Evolutionary conservation across 2,888 invertebrate species (phyloP).

Genomic region (Spilarctia lutea): DNA sequence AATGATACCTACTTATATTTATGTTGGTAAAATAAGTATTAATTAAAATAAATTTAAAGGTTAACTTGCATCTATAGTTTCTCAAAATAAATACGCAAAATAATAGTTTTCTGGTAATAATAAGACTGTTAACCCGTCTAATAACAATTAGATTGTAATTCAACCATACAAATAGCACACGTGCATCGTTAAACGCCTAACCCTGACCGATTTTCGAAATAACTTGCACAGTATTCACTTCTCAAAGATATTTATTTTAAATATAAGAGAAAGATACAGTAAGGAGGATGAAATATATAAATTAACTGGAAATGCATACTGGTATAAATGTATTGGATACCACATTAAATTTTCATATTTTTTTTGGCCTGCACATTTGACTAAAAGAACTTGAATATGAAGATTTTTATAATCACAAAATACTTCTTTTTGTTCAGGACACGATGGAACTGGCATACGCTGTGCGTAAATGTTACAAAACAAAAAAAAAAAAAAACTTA

Average conservation of each 20-base stretch:
- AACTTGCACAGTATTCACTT: background rate
- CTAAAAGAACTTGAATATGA: background rate
- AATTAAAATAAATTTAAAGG: too few relatives aligned
- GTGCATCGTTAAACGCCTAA: background rate
- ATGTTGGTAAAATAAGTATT: too few relatives aligned
- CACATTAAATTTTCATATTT: too few relatives aligned
- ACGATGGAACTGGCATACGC: too few relatives aligned
- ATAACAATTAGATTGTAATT: background rate
- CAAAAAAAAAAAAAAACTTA: too few relatives aligned
- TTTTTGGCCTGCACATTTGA: background rate
- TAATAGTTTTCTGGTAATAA: background rate
- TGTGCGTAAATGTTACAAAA: too few relatives aligned
- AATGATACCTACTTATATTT: too few relatives aligned
- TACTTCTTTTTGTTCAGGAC: too few relatives aligned
- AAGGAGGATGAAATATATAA: too few relatives aligned
- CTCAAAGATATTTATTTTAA: background rate
- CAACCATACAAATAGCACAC: background rate
- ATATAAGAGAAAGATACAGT: background rate
- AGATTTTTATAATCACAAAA: background rate
- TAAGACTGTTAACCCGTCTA: background rate
- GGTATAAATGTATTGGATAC: too few relatives aligned
- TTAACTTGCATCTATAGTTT: background rate
- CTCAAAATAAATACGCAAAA: background rate
- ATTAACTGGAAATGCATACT: too few relatives aligned
- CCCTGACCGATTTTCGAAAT: conserved; percentile 1